Conservation (phyloP, 1,140 invertebrate species). For the Ips nitidus region DNA sequence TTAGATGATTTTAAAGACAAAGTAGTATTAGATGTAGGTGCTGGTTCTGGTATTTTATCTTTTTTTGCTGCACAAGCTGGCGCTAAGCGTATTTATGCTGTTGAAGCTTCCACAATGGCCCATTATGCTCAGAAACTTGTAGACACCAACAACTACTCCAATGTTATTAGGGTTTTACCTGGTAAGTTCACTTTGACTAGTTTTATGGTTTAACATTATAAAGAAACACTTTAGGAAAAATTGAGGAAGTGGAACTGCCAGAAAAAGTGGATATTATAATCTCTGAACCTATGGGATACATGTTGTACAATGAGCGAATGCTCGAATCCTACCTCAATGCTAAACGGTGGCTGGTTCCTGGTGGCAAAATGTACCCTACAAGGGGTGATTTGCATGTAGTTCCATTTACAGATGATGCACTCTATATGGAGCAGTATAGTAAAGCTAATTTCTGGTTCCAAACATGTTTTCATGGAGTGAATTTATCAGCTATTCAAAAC, state of each 20-base stretch:
- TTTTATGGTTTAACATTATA: conserved; percentile 1
- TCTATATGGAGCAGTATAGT: conserved; percentile 98
- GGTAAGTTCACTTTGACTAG: conserved; percentile 56
- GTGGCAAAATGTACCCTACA: conserved; percentile 95
- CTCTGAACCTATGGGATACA: conserved; percentile 99
- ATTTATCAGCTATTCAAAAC: conserved; percentile 85
- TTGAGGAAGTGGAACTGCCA: conserved; percentile 95
- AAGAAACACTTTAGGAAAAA: conserved; percentile 62
- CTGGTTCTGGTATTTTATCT: conserved; percentile 95
- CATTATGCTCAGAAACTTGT: conserved; percentile 93
- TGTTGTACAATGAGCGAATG: conserved; percentile 99
- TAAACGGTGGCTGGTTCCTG: conserved; percentile 94
- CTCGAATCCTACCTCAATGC: conserved; percentile 98
- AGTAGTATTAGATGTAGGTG: conserved; percentile 95
- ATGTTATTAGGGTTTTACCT: conserved; percentile 88
- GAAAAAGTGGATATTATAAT: conserved; percentile 97
- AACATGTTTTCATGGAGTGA: conserved; percentile 97
- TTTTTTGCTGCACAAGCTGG: conserved; percentile 99
- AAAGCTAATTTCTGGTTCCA: conserved; percentile 99
- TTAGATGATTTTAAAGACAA: conserved; percentile 90
- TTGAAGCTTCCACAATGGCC: conserved; percentile 98
- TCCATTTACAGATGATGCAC: conserved; percentile 97
- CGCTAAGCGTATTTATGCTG: conserved; percentile 94
- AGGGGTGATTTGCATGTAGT: conserved; percentile 95
- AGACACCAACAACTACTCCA: conserved; percentile 82